phyloP scores from a whole-genome alignment of 2,888 invertebrate species.

The Smittia sp. region DNA sequence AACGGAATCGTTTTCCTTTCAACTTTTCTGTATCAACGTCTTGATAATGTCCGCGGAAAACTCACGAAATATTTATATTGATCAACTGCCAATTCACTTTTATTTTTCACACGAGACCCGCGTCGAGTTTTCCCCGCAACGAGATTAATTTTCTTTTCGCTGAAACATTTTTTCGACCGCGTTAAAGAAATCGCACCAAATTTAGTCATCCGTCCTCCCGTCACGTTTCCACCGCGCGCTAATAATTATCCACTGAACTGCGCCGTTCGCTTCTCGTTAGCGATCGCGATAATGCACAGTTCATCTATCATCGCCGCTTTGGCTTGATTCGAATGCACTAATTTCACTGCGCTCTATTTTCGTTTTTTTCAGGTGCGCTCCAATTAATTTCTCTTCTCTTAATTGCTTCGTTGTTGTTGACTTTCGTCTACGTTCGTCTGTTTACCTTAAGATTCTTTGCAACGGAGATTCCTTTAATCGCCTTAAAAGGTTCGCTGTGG shows the following conservation, averaged over 20 bases:
- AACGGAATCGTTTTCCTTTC: too few relatives aligned
- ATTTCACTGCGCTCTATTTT: conserved; percentile 3
- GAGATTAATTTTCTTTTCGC: conserved; percentile 3
- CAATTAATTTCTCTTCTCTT: conserved; percentile 23
- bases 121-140: neutral
- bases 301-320: conserved; percentile 2
- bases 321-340: conserved; percentile 18
- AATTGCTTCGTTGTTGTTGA: too few relatives aligned
- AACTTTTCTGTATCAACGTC: neutral
- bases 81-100: conserved; percentile 38
- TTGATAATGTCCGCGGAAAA: conserved; percentile 7
- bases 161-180: neutral
- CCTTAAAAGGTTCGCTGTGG: neutral
- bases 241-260: conserved; percentile 13
- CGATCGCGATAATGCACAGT: neutral
- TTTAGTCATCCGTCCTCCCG: conserved; percentile 31
- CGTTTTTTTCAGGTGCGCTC: conserved; percentile 28
- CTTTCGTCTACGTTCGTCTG: too few relatives aligned
- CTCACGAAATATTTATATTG: conserved; percentile 23
- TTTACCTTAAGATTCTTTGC: conserved; percentile 17
- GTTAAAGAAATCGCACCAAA: conserved; percentile 40
- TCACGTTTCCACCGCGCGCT: neutral
- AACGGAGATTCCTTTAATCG: neutral
- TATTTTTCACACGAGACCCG: conserved; percentile 15
- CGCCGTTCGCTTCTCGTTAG: neutral